Conservation (phyloP, 2,113 vertebrate genomes). For the Danionella cerebrum region DNA sequence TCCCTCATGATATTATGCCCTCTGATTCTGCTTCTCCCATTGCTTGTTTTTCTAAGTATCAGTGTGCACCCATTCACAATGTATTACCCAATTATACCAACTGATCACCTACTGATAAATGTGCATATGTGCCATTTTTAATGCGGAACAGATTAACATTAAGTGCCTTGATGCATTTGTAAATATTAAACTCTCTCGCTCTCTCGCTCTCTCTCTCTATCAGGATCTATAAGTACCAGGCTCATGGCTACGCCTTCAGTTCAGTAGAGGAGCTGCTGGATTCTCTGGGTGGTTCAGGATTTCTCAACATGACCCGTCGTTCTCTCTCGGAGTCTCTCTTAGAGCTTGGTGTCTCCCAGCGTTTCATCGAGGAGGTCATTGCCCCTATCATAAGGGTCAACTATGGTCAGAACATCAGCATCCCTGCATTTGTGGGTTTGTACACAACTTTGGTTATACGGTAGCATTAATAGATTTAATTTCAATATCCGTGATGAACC, state of each 20-base stretch:
- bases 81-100: too few species aligned
- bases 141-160: too few species aligned
- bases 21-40: too few species aligned
- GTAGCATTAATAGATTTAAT: too few species aligned
- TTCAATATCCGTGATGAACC: too few species aligned
- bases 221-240: slow-evolving; percentile 98
- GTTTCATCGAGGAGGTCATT: slow-evolving; percentile 90
- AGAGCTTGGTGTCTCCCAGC: slow-evolving; percentile 88
- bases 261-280: slow-evolving; percentile 84
- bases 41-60: too few species aligned
- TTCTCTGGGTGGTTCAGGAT: slow-evolving; percentile 82
- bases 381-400: slow-evolving; percentile 85
- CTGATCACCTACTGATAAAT: too few species aligned
- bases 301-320: slow-evolving; percentile 89
- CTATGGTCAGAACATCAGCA: slow-evolving; percentile 85
- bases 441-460: background rate
- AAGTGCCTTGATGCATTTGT: too few species aligned
- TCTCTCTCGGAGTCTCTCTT: slow-evolving; percentile 84
- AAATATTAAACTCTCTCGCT: background rate
- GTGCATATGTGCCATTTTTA: too few species aligned
- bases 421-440: slow-evolving; percentile 92
- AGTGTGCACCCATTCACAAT: too few species aligned
- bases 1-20: too few species aligned
- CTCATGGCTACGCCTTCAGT: slow-evolving; percentile 88
- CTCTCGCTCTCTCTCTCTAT: background rate